phyloP scores from a whole-genome alignment of 2,888 invertebrate genomes.

The Timema cristinae region DNA sequence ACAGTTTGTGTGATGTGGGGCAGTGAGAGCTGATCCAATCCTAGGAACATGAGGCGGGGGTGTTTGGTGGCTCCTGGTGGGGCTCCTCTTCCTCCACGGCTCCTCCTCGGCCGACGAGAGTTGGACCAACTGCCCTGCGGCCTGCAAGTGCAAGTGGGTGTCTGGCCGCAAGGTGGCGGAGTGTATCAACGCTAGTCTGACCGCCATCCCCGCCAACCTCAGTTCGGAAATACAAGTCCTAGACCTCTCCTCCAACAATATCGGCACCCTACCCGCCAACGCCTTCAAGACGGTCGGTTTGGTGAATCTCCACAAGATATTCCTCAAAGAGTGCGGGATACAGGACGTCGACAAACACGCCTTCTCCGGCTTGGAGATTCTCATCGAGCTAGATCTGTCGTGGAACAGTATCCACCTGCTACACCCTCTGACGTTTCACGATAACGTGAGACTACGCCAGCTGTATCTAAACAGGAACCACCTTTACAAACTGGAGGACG shows the following conservation, averaged over 20 bases:
- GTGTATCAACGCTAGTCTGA: conserved; percentile 64
- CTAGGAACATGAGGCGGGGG: conserved; percentile 6
- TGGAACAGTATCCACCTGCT: conserved; percentile 64
- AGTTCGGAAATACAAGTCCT: conserved; percentile 65
- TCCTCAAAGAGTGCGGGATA: conserved; percentile 69
- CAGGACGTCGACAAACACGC: conserved; percentile 69
- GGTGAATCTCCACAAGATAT: conserved; percentile 76
- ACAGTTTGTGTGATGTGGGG: no score
- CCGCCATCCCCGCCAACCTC: conserved; percentile 65
- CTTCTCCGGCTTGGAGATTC: conserved; percentile 68
- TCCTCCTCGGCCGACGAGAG: conserved; percentile 43
- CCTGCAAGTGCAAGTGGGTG: conserved; percentile 81
- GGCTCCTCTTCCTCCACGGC: conserved; percentile 1
- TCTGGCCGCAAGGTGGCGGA: conserved; percentile 80
- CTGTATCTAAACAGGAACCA: conserved; percentile 71
- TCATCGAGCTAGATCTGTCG: conserved; percentile 80
- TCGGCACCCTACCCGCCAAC: conserved; percentile 60
- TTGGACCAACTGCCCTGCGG: conserved; percentile 59
- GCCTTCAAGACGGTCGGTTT: conserved; percentile 67
- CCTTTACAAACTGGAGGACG: conserved; percentile 66
- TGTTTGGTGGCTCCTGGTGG: background rate
- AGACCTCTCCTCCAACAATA: conserved; percentile 66
- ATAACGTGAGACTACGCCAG: conserved; percentile 66
- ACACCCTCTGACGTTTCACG: conserved; percentile 65
- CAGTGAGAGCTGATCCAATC: no score